Percentiles rank a stretch among this genome's conserved stretches.
These are phyloP conservation scores for Zaprionus tsacasi DNA, from an alignment of 1,140 invertebrate genomes.

Conservation along the genomic window DNA sequence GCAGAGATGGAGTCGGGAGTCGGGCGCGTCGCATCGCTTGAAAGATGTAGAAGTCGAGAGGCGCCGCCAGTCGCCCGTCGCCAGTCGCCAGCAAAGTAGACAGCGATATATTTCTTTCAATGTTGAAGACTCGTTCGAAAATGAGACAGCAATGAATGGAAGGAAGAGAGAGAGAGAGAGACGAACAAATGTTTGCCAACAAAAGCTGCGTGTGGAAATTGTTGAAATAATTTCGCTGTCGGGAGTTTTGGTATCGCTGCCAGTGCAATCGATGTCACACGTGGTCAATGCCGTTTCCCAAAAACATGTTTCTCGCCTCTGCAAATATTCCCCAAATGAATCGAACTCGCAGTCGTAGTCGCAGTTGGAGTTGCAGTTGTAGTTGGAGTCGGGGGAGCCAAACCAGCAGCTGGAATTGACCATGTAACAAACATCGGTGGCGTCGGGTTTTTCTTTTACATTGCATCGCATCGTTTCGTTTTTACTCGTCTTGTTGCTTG, in stretches of 20 bases:
- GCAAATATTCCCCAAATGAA: conserved; percentile 41
- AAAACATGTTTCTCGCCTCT: conserved; percentile 38
- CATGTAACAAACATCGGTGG: conserved; percentile 34
- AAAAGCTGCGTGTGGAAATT: conserved; percentile 30
- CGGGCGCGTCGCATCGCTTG: conserved; percentile 20
- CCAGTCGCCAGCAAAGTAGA: conserved; percentile 3
- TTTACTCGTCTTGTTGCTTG: conserved; percentile 8
- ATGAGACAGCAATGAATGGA: conserved; percentile 14
- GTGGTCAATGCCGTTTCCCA: conserved; percentile 33
- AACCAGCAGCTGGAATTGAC: conserved; percentile 41
- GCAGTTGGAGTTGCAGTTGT: not conserved
- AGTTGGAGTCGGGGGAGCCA: not conserved
- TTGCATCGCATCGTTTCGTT: conserved; percentile 3
- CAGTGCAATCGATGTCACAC: conserved; percentile 37
- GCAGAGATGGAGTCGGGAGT: not conserved
- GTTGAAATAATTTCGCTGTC: conserved; percentile 33
- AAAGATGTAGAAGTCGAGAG: conserved; percentile 48
- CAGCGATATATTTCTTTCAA: conserved; percentile 14
- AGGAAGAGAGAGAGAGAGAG: not conserved
- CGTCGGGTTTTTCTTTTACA: conserved; percentile 19
- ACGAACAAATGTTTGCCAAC: conserved; percentile 6
- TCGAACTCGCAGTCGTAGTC: not conserved
- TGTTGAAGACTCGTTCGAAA: conserved; percentile 15
- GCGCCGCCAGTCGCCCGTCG: conserved; percentile 2
- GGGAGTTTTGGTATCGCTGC: conserved; percentile 3